Evolutionary conservation across 2,113 vertebrate genomes (phyloP), one percentile per base, ranked within the genome.

Genomic region (Synchiropus splendidus): DNA sequence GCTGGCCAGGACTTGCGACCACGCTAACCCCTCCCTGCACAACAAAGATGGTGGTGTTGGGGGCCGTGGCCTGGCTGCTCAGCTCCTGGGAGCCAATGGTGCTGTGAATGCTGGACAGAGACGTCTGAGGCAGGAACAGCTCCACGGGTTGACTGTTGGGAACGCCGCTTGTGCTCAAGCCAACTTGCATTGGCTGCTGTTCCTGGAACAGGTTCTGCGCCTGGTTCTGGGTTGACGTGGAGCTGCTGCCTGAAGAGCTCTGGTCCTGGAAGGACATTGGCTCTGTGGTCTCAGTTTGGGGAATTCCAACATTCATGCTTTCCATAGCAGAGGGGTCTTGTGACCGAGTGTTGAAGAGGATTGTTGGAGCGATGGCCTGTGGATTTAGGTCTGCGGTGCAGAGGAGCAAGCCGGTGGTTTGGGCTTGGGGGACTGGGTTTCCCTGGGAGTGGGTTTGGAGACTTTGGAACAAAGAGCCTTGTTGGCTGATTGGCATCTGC

Each of bases 231-330:
- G 57, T 45, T 14, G 77, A 49, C 32, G 40, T 42, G 1, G 89
- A 72, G 34, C 78, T 88, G 55, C 78, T 79, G 45, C 86, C 85
- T 39, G 89, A 82, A 0, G 90, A 75, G 36, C 82, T 86, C 74
- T 93, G 92, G 52, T 86, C 92, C 80, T 97, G 94, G 75, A 98
- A 97, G 16, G 92, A 94, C 90, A 98, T 95, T 47, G 92, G 88
- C 74, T 94, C 90, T 10, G 75, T 54, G 8, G 92, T 81, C 15
- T 97, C 92, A 60, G 88, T 84, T 42, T 80, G 85, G 43, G 81
- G 72, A 61, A 93, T 85, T 2, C 83, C 64, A 2, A 90, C 83
- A 48, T 51, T 55, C 8, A 80, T 78, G 58, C 56, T 84, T 35
- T 79, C 57, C 80, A 77, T 1, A 68, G 79, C 51, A 16, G 79